phyloP scores from a whole-genome alignment of 1,140 invertebrate genomes.

The Branchinecta lynchi region DNA sequence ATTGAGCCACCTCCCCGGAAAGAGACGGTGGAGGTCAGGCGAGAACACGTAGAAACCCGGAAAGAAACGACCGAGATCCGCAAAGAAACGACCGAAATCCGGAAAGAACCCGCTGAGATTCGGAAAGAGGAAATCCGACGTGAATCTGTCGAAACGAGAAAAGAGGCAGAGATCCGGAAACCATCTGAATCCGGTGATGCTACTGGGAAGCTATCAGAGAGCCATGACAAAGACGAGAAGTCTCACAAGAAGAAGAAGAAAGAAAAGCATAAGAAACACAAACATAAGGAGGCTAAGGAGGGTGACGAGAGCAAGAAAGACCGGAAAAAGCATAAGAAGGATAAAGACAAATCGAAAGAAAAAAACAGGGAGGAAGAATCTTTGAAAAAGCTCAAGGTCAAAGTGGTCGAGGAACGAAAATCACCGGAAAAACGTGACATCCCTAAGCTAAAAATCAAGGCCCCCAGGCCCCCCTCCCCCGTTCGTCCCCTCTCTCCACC shows the following conservation, averaged over 20 bases:
- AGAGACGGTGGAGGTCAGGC: background rate
- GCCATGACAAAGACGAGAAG: background rate
- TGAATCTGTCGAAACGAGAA: background rate
- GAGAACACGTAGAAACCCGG: background rate
- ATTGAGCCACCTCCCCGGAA: too few relatives aligned
- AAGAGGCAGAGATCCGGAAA: background rate
- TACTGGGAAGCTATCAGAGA: too few relatives aligned
- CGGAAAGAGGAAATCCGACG: background rate
- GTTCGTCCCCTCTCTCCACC: background rate
- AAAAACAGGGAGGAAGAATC: background rate
- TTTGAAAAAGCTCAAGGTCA: background rate
- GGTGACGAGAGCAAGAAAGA: background rate
- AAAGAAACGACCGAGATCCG: background rate
- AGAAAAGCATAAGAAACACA: background rate
- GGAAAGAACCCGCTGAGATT: background rate
- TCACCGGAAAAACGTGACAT: background rate
- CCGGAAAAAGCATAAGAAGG: background rate
- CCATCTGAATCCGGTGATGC: too few relatives aligned
- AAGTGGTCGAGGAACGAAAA: background rate
- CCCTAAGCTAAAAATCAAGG: constrained; percentile 3
- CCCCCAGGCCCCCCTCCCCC: background rate
- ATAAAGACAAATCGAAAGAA: background rate
- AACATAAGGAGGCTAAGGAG: background rate
- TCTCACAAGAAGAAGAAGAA: background rate
- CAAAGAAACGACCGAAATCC: background rate